Base-by-base conservation (phyloP, 2,113 vertebrate species). In the Dromas ardeola region DNA sequence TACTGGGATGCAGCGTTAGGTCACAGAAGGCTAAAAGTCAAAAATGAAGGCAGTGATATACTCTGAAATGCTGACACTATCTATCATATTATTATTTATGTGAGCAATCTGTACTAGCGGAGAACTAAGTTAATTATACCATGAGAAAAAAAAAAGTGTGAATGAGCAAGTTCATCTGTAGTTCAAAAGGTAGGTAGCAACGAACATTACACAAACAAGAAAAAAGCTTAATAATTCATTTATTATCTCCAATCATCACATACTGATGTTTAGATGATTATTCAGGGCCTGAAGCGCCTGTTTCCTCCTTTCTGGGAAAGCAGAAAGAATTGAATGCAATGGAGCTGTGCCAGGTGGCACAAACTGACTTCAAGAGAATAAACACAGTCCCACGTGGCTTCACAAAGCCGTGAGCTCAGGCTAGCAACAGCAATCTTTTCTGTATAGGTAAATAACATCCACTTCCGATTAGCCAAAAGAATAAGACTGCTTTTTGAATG, bases 231-330 rank as follows among this genome's bases (percentile, higher is more conserved):
- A 26, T 79, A 59, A 79, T 81, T 90, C 21, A 61, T 81, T 90
- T 79, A 42, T 81, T 81, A 84, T 72, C 81, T 70, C 42, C 0
- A 67, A 8, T 63, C 65, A 97, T 74, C 84, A 74, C 30, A 85
- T 34, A 53, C 18, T 81, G 30, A 85, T 76, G 27, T 76, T 85
- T 56, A 89, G 29, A 76, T 36, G 27, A 85, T 53, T 79, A 89
- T 81, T 62, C 65, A 50, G 40, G 21, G 15, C 59, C 42, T 81
- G 26, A 84, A 67, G 32, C 0, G 3, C 30, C 65, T 16, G 36
- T 29, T 96, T 84, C 91, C 73, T 87, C 52, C 61, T 89, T 95
- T 93, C 77, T 76, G 86, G 56, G 74, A 77, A 94, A 92, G 40
- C 23, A 61, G 9, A 5, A 93, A 84, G 72, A 79, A 38, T 1